Evolutionary conservation across 2,888 invertebrate species (phyloP).

Genomic region (Troilus luridus): DNA sequence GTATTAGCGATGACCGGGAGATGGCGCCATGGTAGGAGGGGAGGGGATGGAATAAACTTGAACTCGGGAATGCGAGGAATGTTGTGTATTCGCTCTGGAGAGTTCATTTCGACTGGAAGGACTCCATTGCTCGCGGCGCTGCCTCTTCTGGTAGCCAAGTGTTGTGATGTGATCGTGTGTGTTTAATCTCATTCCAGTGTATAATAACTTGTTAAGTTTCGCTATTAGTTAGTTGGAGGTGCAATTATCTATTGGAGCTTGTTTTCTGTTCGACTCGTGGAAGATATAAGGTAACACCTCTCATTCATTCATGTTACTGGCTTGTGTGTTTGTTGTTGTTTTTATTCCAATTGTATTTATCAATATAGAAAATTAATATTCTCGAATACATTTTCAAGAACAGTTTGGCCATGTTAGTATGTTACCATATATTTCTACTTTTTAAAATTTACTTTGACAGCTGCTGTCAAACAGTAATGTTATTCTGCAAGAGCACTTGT

Average conservation of each 20-base stretch:
- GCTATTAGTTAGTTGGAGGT: slow-evolving; percentile 13
- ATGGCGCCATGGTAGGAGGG: not conserved
- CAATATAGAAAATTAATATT: not conserved
- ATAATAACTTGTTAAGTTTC: slow-evolving; percentile 40
- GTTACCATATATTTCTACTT: not conserved
- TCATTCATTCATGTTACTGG: not conserved
- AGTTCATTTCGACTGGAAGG: slow-evolving; percentile 6
- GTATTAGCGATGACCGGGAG: not conserved
- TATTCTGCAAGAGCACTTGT: not conserved
- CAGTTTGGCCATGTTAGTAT: not conserved
- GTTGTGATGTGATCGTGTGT: slow-evolving; percentile 48
- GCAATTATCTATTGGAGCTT: not conserved
- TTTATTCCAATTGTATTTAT: not conserved
- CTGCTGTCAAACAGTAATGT: slow-evolving; percentile 24
- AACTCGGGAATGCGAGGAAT: slow-evolving; percentile 2
- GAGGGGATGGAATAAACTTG: slow-evolving; percentile 15
- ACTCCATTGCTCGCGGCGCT: slow-evolving; percentile 29
- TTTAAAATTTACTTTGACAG: slow-evolving; percentile 24
- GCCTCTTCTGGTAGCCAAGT: slow-evolving; percentile 8
- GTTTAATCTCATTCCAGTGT: slow-evolving; percentile 14
- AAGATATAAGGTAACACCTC: slow-evolving; percentile 13
- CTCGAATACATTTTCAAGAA: not conserved
- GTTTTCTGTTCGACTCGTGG: slow-evolving; percentile 17
- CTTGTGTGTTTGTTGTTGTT: not conserved
- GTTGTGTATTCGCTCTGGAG: slow-evolving; percentile 42